A percentile compares a stretch with the other conserved stretches of the same genome.
These are phyloP conservation scores for Eptatretus atami DNA, from an alignment of 2,797 vertebrate species.

Conservation along the genomic window DNA sequence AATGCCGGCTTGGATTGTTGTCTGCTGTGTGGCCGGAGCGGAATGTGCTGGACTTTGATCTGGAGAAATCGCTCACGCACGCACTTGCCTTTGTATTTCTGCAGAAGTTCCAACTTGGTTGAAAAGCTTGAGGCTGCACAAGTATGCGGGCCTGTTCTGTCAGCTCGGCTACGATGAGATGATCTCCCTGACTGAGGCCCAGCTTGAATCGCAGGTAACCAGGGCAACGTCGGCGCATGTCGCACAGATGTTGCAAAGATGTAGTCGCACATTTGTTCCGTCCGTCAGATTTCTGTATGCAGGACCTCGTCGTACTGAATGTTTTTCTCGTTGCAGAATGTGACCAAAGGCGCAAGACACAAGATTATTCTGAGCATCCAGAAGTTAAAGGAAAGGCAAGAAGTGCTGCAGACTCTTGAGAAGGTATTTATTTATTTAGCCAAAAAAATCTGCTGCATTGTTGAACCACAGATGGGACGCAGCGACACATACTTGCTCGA, in stretches of 20 bases:
- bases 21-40: too few relatives aligned
- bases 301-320: background rate
- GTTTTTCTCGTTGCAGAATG: slow-evolving; percentile 24
- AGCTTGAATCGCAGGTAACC: slow-evolving; percentile 58
- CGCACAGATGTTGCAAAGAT: too few relatives aligned
- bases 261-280: too few relatives aligned
- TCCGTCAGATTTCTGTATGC: too few relatives aligned
- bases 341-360: slow-evolving; percentile 75
- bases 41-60: too few relatives aligned
- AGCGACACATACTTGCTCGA: too few relatives aligned
- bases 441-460: too few relatives aligned
- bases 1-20: too few relatives aligned
- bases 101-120: slow-evolving; percentile 66
- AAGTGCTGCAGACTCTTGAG: slow-evolving; percentile 55
- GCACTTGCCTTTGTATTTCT: background rate
- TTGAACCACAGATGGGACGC: too few relatives aligned
- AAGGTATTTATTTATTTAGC: slow-evolving; percentile 24
- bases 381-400: slow-evolving; percentile 58
- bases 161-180: slow-evolving; percentile 89
- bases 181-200: slow-evolving; percentile 79
- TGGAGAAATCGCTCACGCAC: too few relatives aligned
- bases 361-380: slow-evolving; percentile 88
- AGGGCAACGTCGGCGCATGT: too few relatives aligned
- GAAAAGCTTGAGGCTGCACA: slow-evolving; percentile 79
- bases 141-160: slow-evolving; percentile 69